A percentile compares a stretch with the other conserved stretches of the same genome.
Conservation (phyloP, 2,888 invertebrate species). For the Cryptophagus acutangulus region DNA sequence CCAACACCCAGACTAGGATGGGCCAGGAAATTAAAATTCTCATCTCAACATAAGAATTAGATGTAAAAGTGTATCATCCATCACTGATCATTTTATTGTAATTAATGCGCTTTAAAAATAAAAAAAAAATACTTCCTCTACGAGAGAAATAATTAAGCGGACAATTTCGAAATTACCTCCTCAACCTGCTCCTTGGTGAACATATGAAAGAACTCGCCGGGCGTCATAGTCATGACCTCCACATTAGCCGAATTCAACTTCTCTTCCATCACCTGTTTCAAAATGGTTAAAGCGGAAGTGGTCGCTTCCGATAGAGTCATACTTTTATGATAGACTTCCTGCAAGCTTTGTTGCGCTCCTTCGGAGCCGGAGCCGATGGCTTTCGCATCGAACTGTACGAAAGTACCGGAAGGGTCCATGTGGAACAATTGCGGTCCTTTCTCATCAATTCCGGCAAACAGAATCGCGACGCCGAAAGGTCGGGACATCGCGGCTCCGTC, state of each 20-base stretch:
- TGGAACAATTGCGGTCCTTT: constrained; percentile 94
- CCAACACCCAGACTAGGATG: too few relatives aligned
- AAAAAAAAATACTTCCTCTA: too few relatives aligned
- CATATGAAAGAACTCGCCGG: constrained; percentile 80
- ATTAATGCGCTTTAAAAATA: too few relatives aligned
- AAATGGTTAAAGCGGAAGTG: constrained; percentile 82
- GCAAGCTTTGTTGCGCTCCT: constrained; percentile 92
- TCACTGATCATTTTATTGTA: too few relatives aligned
- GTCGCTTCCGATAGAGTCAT: constrained; percentile 93
- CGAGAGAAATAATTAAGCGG: too few relatives aligned
- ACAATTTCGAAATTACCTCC: constrained; percentile 64
- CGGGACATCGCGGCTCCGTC: constrained; percentile 93
- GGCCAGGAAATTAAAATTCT: too few relatives aligned
- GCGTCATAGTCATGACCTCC: constrained; percentile 93
- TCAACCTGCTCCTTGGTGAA: constrained; percentile 86
- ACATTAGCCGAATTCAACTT: constrained; percentile 95
- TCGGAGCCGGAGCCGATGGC: constrained; percentile 99
- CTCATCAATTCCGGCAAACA: constrained; percentile 93
- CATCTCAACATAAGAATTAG: too few relatives aligned
- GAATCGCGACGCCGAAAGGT: constrained; percentile 97
- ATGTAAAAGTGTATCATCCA: too few relatives aligned
- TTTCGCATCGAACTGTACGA: constrained; percentile 96
- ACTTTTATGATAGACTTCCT: constrained; percentile 71
- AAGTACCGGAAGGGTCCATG: constrained; percentile 99
- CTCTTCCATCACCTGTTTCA: constrained; percentile 99